A percentile compares a stretch with the other conserved stretches of the same genome.
These are phyloP conservation scores for Xestia c-nigrum DNA, from an alignment of 2,888 invertebrate genomes.

Conservation along the genomic window DNA sequence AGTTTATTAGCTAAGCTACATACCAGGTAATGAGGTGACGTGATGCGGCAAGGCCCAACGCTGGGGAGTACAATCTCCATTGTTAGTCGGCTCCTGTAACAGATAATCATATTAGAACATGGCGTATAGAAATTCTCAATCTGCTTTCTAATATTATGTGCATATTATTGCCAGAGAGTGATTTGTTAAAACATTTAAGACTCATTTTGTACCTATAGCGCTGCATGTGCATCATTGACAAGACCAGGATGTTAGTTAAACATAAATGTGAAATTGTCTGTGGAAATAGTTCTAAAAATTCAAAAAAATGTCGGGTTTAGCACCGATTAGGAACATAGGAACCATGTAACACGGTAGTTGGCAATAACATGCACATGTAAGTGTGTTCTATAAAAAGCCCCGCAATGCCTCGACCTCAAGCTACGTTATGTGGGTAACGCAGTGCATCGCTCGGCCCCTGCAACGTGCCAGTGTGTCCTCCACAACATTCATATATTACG, in stretches of 20 bases:
- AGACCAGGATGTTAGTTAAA: neutral
- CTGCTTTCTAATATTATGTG: conserved; percentile 29
- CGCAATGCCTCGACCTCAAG: conserved; percentile 54
- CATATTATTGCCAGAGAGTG: conserved; percentile 44
- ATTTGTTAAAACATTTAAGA: neutral
- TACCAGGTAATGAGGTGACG: conserved; percentile 91
- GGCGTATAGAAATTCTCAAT: neutral
- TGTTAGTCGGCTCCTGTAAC: conserved; percentile 80
- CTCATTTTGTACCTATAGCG: neutral
- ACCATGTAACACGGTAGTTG: neutral
- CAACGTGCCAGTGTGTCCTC: conserved; percentile 53
- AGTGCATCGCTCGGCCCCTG: conserved; percentile 62
- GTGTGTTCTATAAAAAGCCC: conserved; percentile 50
- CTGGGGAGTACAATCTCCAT: conserved; percentile 84
- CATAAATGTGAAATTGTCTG: neutral
- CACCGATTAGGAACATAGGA: neutral
- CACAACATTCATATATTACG: conserved; percentile 55
- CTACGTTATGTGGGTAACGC: conserved; percentile 47
- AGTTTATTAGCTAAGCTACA: conserved; percentile 19
- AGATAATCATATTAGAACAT: conserved; percentile 45
- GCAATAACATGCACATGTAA: conserved; percentile 46
- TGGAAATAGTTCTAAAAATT: neutral
- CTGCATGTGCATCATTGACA: neutral
- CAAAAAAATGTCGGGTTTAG: neutral
- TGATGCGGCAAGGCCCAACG: conserved; percentile 91